Evolutionary conservation across 2,888 invertebrate species (phyloP), one percentile per base, ranked within the genome.

Genomic region (Cosmopolites sordidus): DNA sequence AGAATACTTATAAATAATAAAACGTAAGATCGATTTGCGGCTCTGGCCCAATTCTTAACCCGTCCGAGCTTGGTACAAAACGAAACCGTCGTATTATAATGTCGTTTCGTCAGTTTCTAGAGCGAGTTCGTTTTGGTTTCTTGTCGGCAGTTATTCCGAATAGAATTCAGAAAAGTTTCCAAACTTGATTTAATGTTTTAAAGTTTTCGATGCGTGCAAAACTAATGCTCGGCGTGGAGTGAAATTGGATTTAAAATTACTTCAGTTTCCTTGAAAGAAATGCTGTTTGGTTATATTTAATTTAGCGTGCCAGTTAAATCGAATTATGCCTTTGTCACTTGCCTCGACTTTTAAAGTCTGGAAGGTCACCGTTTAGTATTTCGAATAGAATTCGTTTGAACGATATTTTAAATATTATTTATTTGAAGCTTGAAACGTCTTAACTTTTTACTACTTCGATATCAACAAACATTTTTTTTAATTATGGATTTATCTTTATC

Each of bases 121-220:
- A 51, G 33, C 37, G 48, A 51, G 16, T 48, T 51, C 48, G 43
- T 43, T 55, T 51, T 37, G 50, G 51, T 56, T 56, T 33, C 33
- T 33, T 33, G 33, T 33, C 33, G 12, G 33, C 33, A 33, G 33
- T 33, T 56, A 56, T 51, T 51, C 48, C 43, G 56, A 56, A 56
- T 56, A 51, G 51, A 44, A 45, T 55, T 52, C 29, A 43, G 44
- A 51, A 47, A 47, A 56, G 56, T 56, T 56, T 51, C 48, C 42
- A 56, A 56, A 56, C 51, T 56, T 56, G 56, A 56, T 56, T 56
- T 56, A 56, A 51, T 56, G 56, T 56, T 56, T 51, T 48, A 48
- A 48, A 56, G 56, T 56, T 56, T 45, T 43, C 48, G 51, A 56
- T 56, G 56, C 56, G 56, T 56, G 56, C 56, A 27, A 51, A 51